These are phyloP conservation scores for Buathra laborator DNA, from an alignment of 2,888 invertebrate species.

Conservation along the genomic window DNA sequence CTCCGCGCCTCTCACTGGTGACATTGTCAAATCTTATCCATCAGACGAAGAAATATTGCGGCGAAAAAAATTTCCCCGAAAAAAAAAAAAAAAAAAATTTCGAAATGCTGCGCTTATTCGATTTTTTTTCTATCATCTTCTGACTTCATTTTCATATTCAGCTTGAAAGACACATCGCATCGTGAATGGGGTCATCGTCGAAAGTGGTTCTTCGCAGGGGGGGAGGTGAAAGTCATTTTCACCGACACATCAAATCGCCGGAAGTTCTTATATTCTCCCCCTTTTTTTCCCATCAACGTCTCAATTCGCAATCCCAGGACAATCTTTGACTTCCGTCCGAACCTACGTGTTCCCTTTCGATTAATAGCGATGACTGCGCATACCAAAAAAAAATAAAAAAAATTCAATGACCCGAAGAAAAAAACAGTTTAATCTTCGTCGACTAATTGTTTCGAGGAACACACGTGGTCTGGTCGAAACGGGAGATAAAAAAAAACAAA, in stretches of 20 bases:
- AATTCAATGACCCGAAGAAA: too few relatives aligned
- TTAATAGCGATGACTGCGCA: too few relatives aligned
- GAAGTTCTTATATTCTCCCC: constrained; percentile 42
- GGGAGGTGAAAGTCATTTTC: constrained; percentile 33
- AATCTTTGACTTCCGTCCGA: constrained; percentile 55
- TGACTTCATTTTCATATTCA: background rate
- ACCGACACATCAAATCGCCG: constrained; percentile 38
- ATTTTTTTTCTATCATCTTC: background rate
- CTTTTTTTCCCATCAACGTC: constrained; percentile 26
- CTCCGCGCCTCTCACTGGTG: background rate
- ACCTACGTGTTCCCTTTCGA: background rate
- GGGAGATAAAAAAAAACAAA: too few relatives aligned
- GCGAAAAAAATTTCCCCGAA: background rate
- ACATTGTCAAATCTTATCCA: background rate
- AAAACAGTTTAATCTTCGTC: too few relatives aligned
- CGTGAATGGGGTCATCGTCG: background rate
- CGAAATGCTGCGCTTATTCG: background rate
- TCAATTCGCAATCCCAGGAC: constrained; percentile 47
- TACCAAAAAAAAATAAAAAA: too few relatives aligned
- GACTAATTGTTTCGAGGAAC: too few relatives aligned
- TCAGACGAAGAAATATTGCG: background rate
- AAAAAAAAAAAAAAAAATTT: background rate
- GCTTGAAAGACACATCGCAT: background rate
- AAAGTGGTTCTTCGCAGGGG: background rate
- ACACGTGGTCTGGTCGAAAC: too few relatives aligned